A percentile compares a stretch with the other conserved stretches of the same genome.
Evolutionary conservation across 2,797 vertebrate species (phyloP).

Genomic region (Chelon auratus): DNA sequence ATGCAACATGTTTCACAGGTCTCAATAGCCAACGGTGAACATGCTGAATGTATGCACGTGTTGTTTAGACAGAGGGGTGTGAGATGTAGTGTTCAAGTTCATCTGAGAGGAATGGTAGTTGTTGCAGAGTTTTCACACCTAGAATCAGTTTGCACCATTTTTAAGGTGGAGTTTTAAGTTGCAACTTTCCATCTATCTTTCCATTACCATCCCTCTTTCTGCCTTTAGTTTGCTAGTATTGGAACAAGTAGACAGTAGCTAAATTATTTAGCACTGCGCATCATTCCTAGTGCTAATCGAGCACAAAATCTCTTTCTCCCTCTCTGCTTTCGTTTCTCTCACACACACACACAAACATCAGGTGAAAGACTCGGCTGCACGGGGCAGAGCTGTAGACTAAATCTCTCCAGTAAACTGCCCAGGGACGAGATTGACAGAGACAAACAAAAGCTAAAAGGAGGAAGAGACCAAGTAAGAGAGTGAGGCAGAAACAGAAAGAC

Average conservation of each 20-base stretch:
- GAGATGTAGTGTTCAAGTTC: background rate
- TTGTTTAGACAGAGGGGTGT: constrained; percentile 5
- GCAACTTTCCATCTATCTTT: constrained; percentile 4
- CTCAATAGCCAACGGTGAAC: background rate
- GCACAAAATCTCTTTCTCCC: constrained; percentile 14
- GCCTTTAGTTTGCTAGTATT: constrained; percentile 13
- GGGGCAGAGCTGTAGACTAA: constrained; percentile 38
- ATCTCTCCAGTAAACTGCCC: constrained; percentile 41
- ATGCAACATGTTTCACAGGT: background rate
- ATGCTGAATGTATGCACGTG: background rate
- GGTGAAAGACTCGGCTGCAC: constrained; percentile 26
- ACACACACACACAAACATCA: background rate
- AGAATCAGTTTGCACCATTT: background rate
- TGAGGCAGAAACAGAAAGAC: background rate
- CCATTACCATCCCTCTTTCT: background rate
- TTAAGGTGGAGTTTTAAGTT: background rate
- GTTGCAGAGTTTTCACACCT: background rate
- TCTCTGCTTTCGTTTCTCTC: background rate
- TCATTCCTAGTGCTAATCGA: constrained; percentile 49
- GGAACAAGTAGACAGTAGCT: constrained; percentile 55
- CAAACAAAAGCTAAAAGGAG: constrained; percentile 28
- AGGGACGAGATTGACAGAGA: constrained; percentile 35
- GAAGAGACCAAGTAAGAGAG: background rate
- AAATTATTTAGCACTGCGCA: constrained; percentile 62
- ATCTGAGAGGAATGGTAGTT: background rate